Evolutionary conservation across 1,140 invertebrate genomes (phyloP), one percentile per base, ranked within the genome.

Genomic region (Drosophila repletoides): DNA sequence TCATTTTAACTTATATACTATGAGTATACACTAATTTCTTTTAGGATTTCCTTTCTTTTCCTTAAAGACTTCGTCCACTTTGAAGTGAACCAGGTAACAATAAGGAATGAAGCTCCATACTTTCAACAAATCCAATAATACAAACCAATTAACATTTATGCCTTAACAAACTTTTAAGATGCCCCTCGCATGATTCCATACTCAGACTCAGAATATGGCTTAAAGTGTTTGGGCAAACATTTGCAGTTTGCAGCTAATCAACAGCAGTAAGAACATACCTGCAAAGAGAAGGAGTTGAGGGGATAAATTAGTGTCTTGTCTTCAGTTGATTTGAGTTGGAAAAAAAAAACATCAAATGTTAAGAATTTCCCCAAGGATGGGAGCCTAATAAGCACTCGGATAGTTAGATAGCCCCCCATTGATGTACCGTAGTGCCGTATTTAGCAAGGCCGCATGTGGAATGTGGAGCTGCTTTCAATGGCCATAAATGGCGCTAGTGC

Each of bases 391-490:
- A 29, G 34, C 14, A 14, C 17, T 34, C 14, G 9, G 5, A 28
- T 65, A 15, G 29, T 34, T 58, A 12, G 36, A 24, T 5, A 10
- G 14, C 14, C 49, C 26, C 15, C 17, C 15, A 14, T 14, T 40
- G 5, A 7, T 22, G 14, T 33, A 22, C 31, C 21, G 14, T 17
- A 1, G 3, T 19, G 2, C 56, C 34, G 29, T 60, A 66, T 66
- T 60, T 28, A 43, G 63, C 55, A 66, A 66, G 55, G 55, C 63
- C 63, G 22, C 55, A 5, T 60, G 34, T 15, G 36, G 63, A 66
- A 66, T 66, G 63, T 66, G 63, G 55, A 34, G 36, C 56, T 51
- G 61, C 26, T 59, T 59, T 49, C 34, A 22, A 49, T 60, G 63
- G n/a, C 63, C 63, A 66, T 43, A 66, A 52, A 43, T 1, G 55